Conservation (phyloP, 2,888 invertebrate species). For the Drosophila ezoana region DNA sequence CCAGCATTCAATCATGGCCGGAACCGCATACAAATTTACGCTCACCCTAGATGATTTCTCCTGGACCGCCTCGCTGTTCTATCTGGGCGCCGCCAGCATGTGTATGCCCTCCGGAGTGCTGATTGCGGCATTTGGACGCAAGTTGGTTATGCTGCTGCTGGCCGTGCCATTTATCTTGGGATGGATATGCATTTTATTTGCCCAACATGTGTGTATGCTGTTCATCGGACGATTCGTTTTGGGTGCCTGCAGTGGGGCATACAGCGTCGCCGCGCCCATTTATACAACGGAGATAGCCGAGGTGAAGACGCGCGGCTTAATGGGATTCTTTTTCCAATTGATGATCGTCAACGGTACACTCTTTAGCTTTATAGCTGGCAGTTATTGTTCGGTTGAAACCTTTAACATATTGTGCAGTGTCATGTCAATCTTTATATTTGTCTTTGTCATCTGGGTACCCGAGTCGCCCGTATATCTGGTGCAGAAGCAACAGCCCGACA, state of each 20-base stretch:
- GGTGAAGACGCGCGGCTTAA: constrained; percentile 90
- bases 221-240: constrained; percentile 66
- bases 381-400: constrained; percentile 4
- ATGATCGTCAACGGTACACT: constrained; percentile 92
- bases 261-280: constrained; percentile 92
- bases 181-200: constrained; percentile 89
- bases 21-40: constrained; percentile 80
- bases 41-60: constrained; percentile 86
- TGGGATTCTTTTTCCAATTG: constrained; percentile 94
- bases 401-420: constrained; percentile 60
- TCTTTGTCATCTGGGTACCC: constrained; percentile 91
- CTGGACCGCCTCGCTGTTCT: constrained; percentile 89
- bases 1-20: not conserved
- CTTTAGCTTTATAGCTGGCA: constrained; percentile 88
- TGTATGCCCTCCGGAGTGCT: constrained; percentile 89
- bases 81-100: constrained; percentile 89
- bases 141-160: constrained; percentile 85
- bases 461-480: constrained; percentile 90
- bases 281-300: constrained; percentile 93
- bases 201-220: constrained; percentile 86
- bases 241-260: constrained; percentile 87
- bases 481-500: constrained; percentile 86
- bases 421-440: constrained; percentile 87
- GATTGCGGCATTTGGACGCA: constrained; percentile 87
- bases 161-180: constrained; percentile 88